phyloP scores from a whole-genome alignment of 1,140 invertebrate species.

The Danaus plexippus region DNA sequence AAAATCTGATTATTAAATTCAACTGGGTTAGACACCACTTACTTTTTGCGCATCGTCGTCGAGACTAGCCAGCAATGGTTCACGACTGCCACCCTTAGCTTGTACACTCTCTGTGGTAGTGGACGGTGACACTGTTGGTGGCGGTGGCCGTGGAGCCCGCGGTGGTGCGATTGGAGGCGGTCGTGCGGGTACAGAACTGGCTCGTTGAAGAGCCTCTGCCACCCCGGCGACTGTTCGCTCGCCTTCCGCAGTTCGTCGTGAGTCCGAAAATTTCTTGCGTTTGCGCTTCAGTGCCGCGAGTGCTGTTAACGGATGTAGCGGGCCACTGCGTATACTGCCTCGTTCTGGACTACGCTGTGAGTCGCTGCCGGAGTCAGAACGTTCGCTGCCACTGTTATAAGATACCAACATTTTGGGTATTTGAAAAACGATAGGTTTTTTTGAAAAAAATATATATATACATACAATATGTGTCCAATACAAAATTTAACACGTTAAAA shows the following conservation, averaged over 20 bases:
- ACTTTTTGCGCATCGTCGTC: slow-evolving; percentile 55
- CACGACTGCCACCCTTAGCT: slow-evolving; percentile 42
- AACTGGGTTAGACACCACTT: background rate
- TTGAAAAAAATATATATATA: too few species aligned
- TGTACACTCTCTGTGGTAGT: slow-evolving; percentile 28
- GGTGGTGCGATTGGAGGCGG: slow-evolving; percentile 23
- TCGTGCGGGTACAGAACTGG: slow-evolving; percentile 50
- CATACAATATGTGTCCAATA: too few species aligned
- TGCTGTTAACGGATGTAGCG: slow-evolving; percentile 69
- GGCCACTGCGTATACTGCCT: slow-evolving; percentile 26
- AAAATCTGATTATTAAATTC: too few species aligned
- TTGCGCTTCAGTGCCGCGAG: slow-evolving; percentile 81
- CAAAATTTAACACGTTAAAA: too few species aligned
- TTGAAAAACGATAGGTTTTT: too few species aligned
- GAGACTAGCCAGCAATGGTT: slow-evolving; percentile 55
- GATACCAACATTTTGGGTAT: too few species aligned
- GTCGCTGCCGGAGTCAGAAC: slow-evolving; percentile 56
- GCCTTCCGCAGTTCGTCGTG: slow-evolving; percentile 74
- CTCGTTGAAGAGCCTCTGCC: slow-evolving; percentile 44
- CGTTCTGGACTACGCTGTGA: slow-evolving; percentile 57
- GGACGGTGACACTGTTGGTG: slow-evolving; percentile 23
- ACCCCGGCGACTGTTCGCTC: slow-evolving; percentile 16
- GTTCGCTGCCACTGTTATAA: slow-evolving; percentile 48
- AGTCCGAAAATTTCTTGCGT: slow-evolving; percentile 84
- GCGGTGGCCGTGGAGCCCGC: slow-evolving; percentile 16